Evolutionary conservation across 2,888 invertebrate species (phyloP).

Genomic region (Athalia cordata): DNA sequence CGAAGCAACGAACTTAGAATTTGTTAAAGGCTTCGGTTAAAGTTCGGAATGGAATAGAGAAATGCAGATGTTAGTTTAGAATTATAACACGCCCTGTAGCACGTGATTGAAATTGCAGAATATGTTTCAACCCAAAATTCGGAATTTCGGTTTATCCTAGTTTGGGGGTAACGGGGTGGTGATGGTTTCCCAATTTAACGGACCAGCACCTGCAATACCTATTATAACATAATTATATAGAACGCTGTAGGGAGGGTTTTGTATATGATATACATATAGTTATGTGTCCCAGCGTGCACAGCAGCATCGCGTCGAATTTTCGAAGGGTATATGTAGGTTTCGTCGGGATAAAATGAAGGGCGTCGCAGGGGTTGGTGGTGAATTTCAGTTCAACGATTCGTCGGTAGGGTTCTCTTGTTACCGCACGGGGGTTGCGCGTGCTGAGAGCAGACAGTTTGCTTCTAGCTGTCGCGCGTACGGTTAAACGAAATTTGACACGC

Average conservation of each 20-base stretch:
- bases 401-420: conserved; percentile 53
- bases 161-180: conserved; percentile 43
- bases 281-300: conserved; percentile 43
- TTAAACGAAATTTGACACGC: background rate
- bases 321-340: conserved; percentile 21
- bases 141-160: conserved; percentile 42
- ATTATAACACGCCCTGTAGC: no score
- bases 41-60: background rate
- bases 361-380: conserved; percentile 46
- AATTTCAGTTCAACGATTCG: conserved; percentile 56
- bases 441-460: conserved; percentile 65
- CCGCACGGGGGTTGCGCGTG: conserved; percentile 59
- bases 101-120: no score
- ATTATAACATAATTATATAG: conserved; percentile 66
- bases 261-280: no score
- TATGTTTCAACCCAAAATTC: background rate
- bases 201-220: conserved; percentile 65
- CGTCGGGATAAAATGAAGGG: conserved; percentile 37
- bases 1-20: no score
- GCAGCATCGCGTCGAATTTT: background rate
- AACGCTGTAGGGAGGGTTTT: conserved; percentile 33
- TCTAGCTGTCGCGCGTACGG: conserved; percentile 60
- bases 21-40: no score
- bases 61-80: background rate
- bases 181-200: conserved; percentile 67